Percentiles rank a stretch among this genome's conserved stretches.
These are phyloP conservation scores for Nanorana parkeri DNA, from an alignment of 2,113 vertebrate species.

Conservation along the genomic window DNA sequence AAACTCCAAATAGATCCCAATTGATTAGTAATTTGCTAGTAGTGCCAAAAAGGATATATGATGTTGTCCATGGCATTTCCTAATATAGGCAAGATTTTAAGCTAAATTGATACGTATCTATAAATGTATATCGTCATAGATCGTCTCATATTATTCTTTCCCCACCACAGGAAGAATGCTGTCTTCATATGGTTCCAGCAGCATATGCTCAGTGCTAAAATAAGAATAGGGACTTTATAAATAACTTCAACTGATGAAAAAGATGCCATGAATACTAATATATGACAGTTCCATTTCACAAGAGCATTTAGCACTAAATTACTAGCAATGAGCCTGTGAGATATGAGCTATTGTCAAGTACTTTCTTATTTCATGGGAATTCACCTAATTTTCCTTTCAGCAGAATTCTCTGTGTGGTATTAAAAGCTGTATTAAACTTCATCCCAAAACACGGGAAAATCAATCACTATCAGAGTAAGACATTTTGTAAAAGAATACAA, in stretches of 20 bases:
- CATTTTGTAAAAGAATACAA: conserved; percentile 13
- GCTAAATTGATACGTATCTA: no score
- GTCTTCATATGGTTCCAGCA: conserved; percentile 6
- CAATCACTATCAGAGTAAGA: conserved; percentile 17
- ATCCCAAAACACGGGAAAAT: conserved; percentile 1
- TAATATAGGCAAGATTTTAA: no score
- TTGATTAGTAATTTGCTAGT: no score
- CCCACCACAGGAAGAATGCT: neutral
- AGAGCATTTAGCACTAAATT: conserved; percentile 37
- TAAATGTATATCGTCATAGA: neutral
- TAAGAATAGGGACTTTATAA: conserved; percentile 49
- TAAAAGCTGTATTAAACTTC: conserved; percentile 7
- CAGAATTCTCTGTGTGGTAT: conserved; percentile 5
- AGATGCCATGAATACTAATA: conserved; percentile 42
- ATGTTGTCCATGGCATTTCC: no score
- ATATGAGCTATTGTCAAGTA: conserved; percentile 36
- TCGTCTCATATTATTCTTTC: neutral
- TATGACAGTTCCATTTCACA: conserved; percentile 43
- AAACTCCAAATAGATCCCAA: no score
- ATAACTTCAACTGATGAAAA: conserved; percentile 50
- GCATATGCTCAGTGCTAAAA: conserved; percentile 35
- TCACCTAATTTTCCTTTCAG: conserved; percentile 26
- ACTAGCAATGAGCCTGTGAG: conserved; percentile 30
- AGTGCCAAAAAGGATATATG: no score
- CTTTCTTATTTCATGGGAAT: conserved; percentile 37